Base-by-base conservation (phyloP, 2,113 vertebrate genomes). In the Corythoichthys haematopterus region DNA sequence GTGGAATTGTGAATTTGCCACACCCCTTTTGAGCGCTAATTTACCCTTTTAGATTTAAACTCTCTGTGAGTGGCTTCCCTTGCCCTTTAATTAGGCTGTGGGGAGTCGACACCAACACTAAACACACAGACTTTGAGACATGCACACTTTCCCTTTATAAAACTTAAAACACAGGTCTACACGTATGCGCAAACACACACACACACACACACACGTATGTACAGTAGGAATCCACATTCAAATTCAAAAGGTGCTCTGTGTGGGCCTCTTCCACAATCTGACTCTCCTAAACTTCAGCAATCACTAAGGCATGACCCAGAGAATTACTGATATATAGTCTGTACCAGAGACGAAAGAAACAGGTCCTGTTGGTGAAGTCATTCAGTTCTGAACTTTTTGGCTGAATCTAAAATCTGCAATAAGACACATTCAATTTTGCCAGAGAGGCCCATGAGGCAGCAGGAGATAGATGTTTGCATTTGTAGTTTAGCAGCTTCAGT, bases 1-100 rank as follows among this genome's bases (percentile, higher is more conserved):
- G 86, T 79, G 64, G 81, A 83, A 78, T 81, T 90, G 79, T 85
- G 89, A 84, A 84, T 86, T 64, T 83, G 79, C 88, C 87, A 88
- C 77, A 83, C 85, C 90, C 90, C 80, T 89, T 92, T 84, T 89
- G 90, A 89, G 89, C 90, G 84, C 88, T 91, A 89, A 91, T 91
- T 89, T 92, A 85, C 82, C 86, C 90, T 92, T 92, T 93, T 85
- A 91, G 85, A 89, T 88, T 88, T 90, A 89, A 91, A 93, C 92
- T 93, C 81, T 80, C 86, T 81, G 84, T 87, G 75, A 88, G 83
- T 87, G 77, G 83, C 81, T 91, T 92, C 89, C 84, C 81, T 84
- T 77, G 84, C 77, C 71, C 52, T 87, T 92, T 94, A 94, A 92
- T 94, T 93, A 93, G 91, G 88, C 90, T 88, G 90, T 2, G 0